Conservation (phyloP, 2,113 vertebrate species). For the Ameiurus melas region DNA sequence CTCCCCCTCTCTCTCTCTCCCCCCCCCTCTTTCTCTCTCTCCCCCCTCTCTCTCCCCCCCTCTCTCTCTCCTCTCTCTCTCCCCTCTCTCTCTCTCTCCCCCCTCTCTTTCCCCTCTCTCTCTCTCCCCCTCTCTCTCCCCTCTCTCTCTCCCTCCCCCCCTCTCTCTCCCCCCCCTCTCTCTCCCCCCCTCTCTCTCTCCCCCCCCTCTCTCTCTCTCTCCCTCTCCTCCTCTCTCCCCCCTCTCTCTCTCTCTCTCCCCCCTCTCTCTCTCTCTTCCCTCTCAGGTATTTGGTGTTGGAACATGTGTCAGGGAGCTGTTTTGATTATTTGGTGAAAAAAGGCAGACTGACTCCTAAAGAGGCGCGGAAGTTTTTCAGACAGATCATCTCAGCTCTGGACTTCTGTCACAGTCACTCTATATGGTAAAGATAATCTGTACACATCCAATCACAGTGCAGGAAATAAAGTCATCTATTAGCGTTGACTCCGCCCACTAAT, state of each 20-base stretch:
- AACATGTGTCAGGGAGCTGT: constrained; percentile 89
- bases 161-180: too few relatives aligned
- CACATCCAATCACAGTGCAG: not conserved
- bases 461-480: not conserved
- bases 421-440: constrained; percentile 75
- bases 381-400: constrained; percentile 91
- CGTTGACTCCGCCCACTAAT: not conserved
- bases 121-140: too few relatives aligned
- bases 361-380: constrained; percentile 90
- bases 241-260: constrained; percentile 3
- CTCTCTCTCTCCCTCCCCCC: too few relatives aligned
- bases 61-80: too few relatives aligned
- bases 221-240: not conserved
- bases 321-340: constrained; percentile 94
- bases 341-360: constrained; percentile 86
- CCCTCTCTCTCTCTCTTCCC: not conserved
- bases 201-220: too few relatives aligned
- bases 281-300: constrained; percentile 85
- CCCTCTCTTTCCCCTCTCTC: too few relatives aligned
- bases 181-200: too few relatives aligned
- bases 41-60: too few relatives aligned
- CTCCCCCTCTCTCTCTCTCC: too few relatives aligned
- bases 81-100: too few relatives aligned
- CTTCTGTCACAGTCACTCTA: constrained; percentile 91
- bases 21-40: too few relatives aligned